These are phyloP conservation scores for Macrobrachium rosenbergii DNA, from an alignment of 1,140 invertebrate species.

Conservation along the genomic window DNA sequence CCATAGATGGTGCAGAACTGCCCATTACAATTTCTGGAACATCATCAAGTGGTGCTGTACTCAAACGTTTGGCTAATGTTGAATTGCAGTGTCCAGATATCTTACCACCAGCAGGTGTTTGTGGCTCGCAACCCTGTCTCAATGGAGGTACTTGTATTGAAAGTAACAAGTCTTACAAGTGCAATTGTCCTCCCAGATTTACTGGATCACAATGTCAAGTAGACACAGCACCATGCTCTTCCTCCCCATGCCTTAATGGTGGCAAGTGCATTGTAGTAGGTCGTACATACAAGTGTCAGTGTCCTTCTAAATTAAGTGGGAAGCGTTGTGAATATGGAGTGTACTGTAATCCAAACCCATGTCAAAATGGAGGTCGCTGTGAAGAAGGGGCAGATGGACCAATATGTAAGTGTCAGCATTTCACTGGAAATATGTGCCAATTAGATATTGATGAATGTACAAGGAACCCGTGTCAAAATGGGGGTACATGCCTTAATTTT, in stretches of 20 bases:
- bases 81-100: conserved; percentile 82
- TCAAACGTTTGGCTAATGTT: conserved; percentile 78
- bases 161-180: conserved; percentile 76
- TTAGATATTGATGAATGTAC: conserved; percentile 70
- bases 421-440: conserved; percentile 68
- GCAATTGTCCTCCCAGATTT: conserved; percentile 85
- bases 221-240: conserved; percentile 90
- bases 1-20: conserved; percentile 81
- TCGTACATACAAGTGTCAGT: conserved; percentile 70
- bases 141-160: conserved; percentile 88
- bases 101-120: conserved; percentile 80
- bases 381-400: conserved; percentile 70
- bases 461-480: conserved; percentile 70
- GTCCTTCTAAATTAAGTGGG: conserved; percentile 70
- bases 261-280: conserved; percentile 71
- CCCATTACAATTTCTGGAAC: conserved; percentile 78
- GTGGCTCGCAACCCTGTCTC: conserved; percentile 87
- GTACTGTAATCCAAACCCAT: conserved; percentile 73
- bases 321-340: conserved; percentile 72
- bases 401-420: conserved; percentile 70
- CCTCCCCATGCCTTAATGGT: conserved; percentile 86
- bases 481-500: conserved; percentile 89
- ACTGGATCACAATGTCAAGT: conserved; percentile 85
- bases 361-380: conserved; percentile 73
- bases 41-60: conserved; percentile 41